Conservation (phyloP, 1,140 invertebrate genomes). For the Heliconius congener region DNA sequence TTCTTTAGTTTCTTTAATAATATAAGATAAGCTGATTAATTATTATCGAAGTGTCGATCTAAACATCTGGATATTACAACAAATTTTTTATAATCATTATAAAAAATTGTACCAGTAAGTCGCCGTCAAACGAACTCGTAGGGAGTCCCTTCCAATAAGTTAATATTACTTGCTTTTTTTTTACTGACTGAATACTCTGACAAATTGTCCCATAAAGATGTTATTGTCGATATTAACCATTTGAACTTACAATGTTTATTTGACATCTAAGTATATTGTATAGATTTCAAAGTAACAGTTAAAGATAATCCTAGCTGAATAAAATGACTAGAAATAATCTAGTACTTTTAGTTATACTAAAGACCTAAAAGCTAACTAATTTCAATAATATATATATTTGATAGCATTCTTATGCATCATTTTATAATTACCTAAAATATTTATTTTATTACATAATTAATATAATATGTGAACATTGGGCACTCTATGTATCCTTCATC, state of each 20-base stretch:
- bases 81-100: too few species aligned
- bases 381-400: background rate
- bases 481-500: background rate
- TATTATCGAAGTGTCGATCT: too few species aligned
- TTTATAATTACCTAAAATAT: background rate
- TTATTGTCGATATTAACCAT: too few species aligned
- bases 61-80: too few species aligned
- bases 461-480: background rate
- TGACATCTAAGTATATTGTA: background rate
- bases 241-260: too few species aligned
- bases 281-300: background rate
- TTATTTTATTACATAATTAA: background rate
- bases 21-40: too few species aligned
- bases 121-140: too few species aligned
- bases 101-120: too few species aligned
- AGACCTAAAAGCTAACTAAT: background rate
- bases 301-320: background rate
- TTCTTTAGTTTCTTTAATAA: too few species aligned
- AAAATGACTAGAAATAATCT: background rate
- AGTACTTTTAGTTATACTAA: background rate
- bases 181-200: background rate
- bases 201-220: slow-evolving; percentile 2
- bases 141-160: background rate
- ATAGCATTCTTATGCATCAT: background rate
- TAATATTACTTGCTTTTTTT: background rate